Conservation (phyloP, 2,888 invertebrate genomes). For the Scaptomyza tumidula region DNA sequence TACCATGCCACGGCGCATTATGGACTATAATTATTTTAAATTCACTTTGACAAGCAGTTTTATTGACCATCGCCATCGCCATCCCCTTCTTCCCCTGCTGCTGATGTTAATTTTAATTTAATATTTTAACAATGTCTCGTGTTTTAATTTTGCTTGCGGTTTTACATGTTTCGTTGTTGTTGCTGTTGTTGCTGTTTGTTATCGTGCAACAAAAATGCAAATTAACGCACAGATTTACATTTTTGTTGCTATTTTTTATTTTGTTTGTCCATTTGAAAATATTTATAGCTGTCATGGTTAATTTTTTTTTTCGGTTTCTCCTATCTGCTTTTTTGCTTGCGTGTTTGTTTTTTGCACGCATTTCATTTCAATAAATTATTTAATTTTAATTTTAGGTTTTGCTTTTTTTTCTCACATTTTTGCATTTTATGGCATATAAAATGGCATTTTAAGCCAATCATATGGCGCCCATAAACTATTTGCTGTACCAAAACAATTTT, state of each 20-base stretch:
- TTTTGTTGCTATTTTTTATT: too few species aligned
- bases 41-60: constrained; percentile 75
- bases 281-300: constrained; percentile 71
- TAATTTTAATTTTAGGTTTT: constrained; percentile 48
- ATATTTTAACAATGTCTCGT: constrained; percentile 75
- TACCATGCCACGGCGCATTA: constrained; percentile 73
- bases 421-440: constrained; percentile 54
- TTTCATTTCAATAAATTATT: constrained; percentile 73
- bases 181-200: constrained; percentile 57
- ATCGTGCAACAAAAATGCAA: constrained; percentile 77
- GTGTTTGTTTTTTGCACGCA: constrained; percentile 50
- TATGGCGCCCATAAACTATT: constrained; percentile 55
- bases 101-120: constrained; percentile 71
- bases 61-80: constrained; percentile 17
- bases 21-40: constrained; percentile 78
- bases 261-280: constrained; percentile 63
- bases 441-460: constrained; percentile 55
- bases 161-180: constrained; percentile 46
- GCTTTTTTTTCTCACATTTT: constrained; percentile 14
- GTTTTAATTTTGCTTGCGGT: constrained; percentile 67
- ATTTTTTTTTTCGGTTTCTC: constrained; percentile 34
- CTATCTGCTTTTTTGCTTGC: constrained; percentile 20
- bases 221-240: constrained; percentile 70
- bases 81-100: not conserved
- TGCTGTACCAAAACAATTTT: constrained; percentile 25